These are phyloP conservation scores for Caenorhabditis imperialis DNA, from an alignment of 2,888 invertebrate species.

Conservation along the genomic window DNA sequence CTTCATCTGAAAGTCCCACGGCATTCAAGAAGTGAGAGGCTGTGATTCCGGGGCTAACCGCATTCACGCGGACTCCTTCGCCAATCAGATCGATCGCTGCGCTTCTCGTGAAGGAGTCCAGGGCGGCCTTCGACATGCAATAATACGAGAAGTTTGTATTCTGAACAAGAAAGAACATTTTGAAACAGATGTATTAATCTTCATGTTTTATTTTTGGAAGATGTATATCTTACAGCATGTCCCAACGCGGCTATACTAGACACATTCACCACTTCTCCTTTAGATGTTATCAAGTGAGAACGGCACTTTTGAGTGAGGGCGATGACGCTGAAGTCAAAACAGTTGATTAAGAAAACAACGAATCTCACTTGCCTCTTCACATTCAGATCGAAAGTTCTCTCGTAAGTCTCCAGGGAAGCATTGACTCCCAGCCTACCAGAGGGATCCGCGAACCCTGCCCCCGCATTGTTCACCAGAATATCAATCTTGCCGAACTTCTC, in stretches of 20 bases:
- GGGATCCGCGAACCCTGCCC: conserved; percentile 13
- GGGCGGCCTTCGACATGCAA: conserved; percentile 39
- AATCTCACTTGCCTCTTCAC: too few species aligned
- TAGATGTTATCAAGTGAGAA: conserved; percentile 13
- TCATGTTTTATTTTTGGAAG: too few species aligned
- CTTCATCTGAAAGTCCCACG: conserved; percentile 13
- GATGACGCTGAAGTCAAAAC: too few species aligned
- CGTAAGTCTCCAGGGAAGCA: conserved; percentile 5
- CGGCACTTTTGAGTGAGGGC: conserved; percentile 36
- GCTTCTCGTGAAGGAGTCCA: conserved; percentile 42
- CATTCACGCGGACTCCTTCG: conserved; percentile 40
- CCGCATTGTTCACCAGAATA: conserved; percentile 44
- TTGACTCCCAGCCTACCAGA: not conserved
- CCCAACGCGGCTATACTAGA: conserved; percentile 30
- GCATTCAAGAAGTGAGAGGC: conserved; percentile 23
- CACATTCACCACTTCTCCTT: conserved; percentile 50
- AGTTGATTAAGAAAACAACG: too few species aligned
- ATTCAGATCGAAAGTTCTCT: conserved; percentile 22
- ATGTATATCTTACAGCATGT: conserved; percentile 24
- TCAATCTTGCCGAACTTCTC: conserved; percentile 27
- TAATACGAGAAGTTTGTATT: conserved; percentile 17
- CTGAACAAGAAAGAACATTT: conserved; percentile 11
- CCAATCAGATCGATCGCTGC: conserved; percentile 29
- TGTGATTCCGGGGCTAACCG: conserved; percentile 28
- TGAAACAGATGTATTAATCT: not conserved